Percentiles rank a stretch among this genome's conserved stretches.
Conservation (phyloP, 2,113 vertebrate species). For the Myotis lucifugus region DNA sequence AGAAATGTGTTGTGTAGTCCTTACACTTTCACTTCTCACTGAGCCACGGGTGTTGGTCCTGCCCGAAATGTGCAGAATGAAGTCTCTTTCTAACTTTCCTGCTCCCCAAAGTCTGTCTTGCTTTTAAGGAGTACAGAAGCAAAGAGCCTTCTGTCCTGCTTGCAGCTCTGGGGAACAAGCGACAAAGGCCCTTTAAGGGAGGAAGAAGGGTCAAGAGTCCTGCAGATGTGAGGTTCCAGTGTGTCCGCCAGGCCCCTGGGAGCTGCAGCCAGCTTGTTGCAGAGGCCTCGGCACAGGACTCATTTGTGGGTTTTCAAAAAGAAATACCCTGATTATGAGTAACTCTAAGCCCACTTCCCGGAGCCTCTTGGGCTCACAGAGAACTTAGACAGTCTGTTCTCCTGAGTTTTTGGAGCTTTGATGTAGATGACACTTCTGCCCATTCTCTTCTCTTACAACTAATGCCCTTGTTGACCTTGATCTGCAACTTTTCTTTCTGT, state of each 20-base stretch:
- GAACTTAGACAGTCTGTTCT: slow-evolving; percentile 4
- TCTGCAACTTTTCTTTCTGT: slow-evolving; percentile 4
- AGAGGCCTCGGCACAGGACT: background rate
- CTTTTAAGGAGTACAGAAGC: slow-evolving; percentile 24
- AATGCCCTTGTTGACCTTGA: background rate
- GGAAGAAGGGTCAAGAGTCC: background rate
- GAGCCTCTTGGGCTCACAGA: background rate
- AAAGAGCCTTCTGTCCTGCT: slow-evolving; percentile 73
- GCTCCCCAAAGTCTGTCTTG: background rate
- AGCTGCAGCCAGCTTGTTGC: accelerated
- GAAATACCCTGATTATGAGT: slow-evolving; percentile 26
- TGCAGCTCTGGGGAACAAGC: background rate
- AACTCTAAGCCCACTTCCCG: slow-evolving; percentile 29
- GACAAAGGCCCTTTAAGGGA: slow-evolving; percentile 63
- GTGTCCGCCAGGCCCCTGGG: background rate
- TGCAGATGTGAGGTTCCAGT: slow-evolving; percentile 75
- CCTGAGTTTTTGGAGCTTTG: background rate
- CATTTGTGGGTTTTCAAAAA: slow-evolving; percentile 49
- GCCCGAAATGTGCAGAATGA: background rate
- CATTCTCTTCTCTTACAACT: background rate
- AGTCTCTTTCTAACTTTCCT: background rate
- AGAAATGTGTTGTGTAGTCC: background rate
- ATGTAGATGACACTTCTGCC: background rate
- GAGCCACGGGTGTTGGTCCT: background rate
- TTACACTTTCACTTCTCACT: background rate